Evolutionary conservation across 2,888 invertebrate species (phyloP), one percentile per base, ranked within the genome.

Genomic region (Sicus ferrugineus): DNA sequence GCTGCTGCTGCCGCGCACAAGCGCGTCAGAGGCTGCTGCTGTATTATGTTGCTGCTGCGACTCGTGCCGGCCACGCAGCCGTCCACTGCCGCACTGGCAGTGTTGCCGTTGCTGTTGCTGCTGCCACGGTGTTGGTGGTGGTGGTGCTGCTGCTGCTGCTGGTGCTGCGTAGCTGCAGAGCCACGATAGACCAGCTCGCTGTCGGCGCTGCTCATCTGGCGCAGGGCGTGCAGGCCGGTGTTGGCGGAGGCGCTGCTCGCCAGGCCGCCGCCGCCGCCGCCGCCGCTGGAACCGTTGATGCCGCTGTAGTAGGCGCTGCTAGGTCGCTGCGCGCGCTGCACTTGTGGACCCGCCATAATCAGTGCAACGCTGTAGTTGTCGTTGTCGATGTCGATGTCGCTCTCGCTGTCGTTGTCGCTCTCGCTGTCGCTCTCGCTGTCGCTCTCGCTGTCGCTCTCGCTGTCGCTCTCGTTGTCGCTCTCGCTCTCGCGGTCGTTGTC

Each of bases 251-350:
- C 86, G 16, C 68, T 70, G 28, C 70, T 42, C 30, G 56, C 59
- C 34, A 68, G 62, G 59, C 63, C 59, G 56, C 63, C 42, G 21
- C 48, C 52, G 21, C 66, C 68, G 54, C 73, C 72, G 19, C 74
- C 71, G 58, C 74, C 74, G 14, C 78, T 75, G 46, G 75, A 76
- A 52, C 80, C 79, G 75, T 81, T 82, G 62, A 80, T 75, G 21
- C 81, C 81, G 14, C 78, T 79, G 66, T 82, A 81, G 71, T 82
- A 83, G 69, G 79, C 80, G 73, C 80, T 82, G 58, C 79, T 79
- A 14, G 83, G 83, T 66, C 86, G 86, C 84, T 87, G 83, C 21
- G 74, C 75, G 48, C 84, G 86, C 85, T 87, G 83, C 74, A 84
- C 78, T 76, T 85, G 85, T 75, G 85, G 83, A 63, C 85, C 83